Evolutionary conservation across 2,113 vertebrate species (phyloP).

Genomic region (Vidua chalybeata): DNA sequence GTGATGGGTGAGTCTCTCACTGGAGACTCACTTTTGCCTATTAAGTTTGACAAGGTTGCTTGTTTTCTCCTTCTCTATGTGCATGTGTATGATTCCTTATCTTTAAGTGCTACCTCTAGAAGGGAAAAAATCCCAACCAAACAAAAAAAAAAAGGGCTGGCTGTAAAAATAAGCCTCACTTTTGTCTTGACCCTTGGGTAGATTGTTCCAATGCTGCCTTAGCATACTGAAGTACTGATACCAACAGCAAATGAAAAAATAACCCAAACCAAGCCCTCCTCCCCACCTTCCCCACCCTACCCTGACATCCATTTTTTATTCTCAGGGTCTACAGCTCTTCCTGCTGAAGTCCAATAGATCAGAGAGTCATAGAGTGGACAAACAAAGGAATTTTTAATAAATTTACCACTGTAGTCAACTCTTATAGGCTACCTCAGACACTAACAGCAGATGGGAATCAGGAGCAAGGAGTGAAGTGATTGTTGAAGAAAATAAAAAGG

Average conservation of each 20-base stretch:
- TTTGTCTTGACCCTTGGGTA: background rate
- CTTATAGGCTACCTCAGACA: background rate
- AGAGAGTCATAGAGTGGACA: background rate
- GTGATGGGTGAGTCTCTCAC: background rate
- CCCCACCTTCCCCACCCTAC: fast-evolving
- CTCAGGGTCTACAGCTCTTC: background rate
- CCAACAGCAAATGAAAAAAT: background rate
- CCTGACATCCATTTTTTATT: background rate
- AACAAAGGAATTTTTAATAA: background rate
- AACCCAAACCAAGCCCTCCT: background rate
- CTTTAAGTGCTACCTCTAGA: background rate
- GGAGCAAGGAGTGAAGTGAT: background rate
- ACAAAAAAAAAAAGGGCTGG: background rate
- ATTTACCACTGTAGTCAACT: background rate
- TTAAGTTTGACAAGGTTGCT: background rate
- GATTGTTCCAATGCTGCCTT: background rate
- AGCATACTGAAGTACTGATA: background rate
- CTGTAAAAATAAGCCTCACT: background rate
- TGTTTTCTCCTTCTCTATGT: background rate
- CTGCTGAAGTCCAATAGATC: background rate
- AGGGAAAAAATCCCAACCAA: background rate
- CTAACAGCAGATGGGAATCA: background rate
- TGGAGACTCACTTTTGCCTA: background rate
- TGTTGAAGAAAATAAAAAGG: background rate
- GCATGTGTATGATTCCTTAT: background rate